phyloP scores from a whole-genome alignment of 2,113 vertebrate species.

The Myrmecophaga tridactyla region DNA sequence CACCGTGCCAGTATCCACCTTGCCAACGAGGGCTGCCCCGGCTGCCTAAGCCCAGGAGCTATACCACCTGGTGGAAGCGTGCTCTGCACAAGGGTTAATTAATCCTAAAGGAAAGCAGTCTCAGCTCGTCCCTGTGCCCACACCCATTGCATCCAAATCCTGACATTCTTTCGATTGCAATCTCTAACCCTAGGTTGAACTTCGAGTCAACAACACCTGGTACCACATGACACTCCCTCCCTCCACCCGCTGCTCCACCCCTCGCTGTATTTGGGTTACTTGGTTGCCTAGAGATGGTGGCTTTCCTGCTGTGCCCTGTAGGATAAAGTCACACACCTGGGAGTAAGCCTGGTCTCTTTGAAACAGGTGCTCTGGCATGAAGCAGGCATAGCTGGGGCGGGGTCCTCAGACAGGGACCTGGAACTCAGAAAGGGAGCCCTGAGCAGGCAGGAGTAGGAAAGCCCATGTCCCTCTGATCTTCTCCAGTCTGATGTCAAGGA shows the following conservation, averaged over 20 bases:
- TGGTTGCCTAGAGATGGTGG: neutral
- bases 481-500: neutral
- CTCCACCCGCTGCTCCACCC: neutral
- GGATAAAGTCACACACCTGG: neutral
- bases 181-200: neutral
- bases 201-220: neutral
- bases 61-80: neutral
- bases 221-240: neutral
- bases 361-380: neutral
- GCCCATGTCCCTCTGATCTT: neutral
- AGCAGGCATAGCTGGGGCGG: no score
- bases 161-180: neutral
- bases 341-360: neutral
- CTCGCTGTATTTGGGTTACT: neutral
- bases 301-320: neutral
- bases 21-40: neutral
- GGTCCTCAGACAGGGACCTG: neutral
- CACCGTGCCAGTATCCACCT: neutral
- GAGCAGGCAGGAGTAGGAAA: neutral
- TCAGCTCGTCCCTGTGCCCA: neutral
- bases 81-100: neutral
- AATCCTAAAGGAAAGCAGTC: neutral
- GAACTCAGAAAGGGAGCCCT: neutral
- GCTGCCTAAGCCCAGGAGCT: neutral
- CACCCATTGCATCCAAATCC: neutral